Percentiles rank a stretch among this genome's conserved stretches.
These are phyloP conservation scores for Nesometra sesokonis DNA, from an alignment of 35 echinoderm and acorn worm genomes.

Conservation along the genomic window DNA sequence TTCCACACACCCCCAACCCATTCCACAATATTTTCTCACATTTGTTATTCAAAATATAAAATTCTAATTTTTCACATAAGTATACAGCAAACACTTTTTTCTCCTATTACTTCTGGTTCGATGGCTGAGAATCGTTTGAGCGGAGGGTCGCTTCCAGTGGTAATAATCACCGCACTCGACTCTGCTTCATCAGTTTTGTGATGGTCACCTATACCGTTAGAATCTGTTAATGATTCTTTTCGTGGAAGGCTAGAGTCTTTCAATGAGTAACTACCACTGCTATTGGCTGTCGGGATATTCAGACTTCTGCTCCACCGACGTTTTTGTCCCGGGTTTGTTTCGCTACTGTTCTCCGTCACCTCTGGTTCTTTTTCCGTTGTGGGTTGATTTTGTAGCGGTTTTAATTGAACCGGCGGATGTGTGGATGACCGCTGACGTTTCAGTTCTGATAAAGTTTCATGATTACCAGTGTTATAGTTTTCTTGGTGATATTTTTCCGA, in stretches of 20 bases:
- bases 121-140: not conserved
- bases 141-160: not conserved
- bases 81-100: not conserved
- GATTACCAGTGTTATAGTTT: not conserved
- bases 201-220: not conserved
- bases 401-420: not conserved
- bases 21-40: too few relatives aligned
- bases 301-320: not conserved
- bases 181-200: not conserved
- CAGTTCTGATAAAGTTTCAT: not conserved
- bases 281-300: not conserved
- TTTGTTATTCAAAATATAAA: too few relatives aligned
- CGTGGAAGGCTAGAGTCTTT: not conserved
- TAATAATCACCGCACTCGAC: not conserved
- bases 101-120: not conserved
- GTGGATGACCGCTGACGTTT: not conserved
- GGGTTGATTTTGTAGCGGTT: not conserved
- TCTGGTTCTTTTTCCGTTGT: not conserved
- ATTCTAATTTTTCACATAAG: not conserved
- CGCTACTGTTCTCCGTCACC: not conserved
- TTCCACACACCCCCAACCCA: too few relatives aligned
- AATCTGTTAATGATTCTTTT: not conserved
- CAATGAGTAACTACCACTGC: not conserved
- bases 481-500: not conserved
- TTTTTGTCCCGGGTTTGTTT: not conserved